Evolutionary conservation across 2,113 vertebrate genomes (phyloP), one percentile per base, ranked within the genome.

Genomic region (Peromyscus leucopus): DNA sequence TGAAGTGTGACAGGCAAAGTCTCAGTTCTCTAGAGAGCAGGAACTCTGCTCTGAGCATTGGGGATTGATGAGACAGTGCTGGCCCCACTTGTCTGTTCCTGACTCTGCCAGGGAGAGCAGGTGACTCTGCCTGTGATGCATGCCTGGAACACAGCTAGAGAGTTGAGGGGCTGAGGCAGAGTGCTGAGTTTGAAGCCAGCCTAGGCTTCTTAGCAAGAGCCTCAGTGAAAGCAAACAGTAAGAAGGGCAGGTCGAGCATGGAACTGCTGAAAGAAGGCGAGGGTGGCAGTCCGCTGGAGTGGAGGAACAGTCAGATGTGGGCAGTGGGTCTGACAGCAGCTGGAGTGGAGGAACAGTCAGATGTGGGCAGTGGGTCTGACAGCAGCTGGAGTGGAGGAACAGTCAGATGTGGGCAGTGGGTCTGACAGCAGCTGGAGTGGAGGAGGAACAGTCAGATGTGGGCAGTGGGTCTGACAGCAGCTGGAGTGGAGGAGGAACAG

Each of bases 251-350:
- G 48, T 26, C 39, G n/a, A 39, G 46, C 22, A 1, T 1, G 19
- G 42, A 8, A 11, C 61, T 48, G 22, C 12, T 16, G 13, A 36
- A 16, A 0, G 36, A n/a, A 39, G 55, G 19, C 1, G 0, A 48
- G 4, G 1, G 17, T 12, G 12, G 2, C 28, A 19, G 10, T 2
- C 4, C 12, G 0, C 61, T 0, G 2, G 55, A 33, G 4, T 0
- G 1, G 55, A n/a, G 13, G 36, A 48, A 42, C 3, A 42, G 42
- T 3, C 42, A 42, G 42, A 42, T 42, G 42, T 42, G 42, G 42
- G 42, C 42, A 42, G 42, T 42, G 42, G 42, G 42, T 42, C 42
- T 42, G 42, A n/a, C 42, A 42, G 42, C 42, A 42, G 42, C 42
- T 42, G 42, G 42, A 42, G 42, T 42, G 42, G 42, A 42, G 42